Evolutionary conservation across 2,888 invertebrate genomes (phyloP), one percentile per base, ranked within the genome.

Genomic region (Hypselothyrea guttata): DNA sequence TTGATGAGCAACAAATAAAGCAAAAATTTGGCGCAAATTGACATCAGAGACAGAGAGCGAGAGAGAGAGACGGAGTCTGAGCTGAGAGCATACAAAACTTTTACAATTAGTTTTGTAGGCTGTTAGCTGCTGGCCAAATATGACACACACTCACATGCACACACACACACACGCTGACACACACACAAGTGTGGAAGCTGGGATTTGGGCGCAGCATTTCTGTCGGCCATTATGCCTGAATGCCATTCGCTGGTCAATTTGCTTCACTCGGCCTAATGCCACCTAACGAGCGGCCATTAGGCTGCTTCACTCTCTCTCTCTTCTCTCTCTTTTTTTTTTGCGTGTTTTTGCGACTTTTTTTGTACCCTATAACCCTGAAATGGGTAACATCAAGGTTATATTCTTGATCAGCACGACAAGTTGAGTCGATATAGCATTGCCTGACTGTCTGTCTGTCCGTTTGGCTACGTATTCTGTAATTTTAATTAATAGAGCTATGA

Each of bases 271-370:
- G 52, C 37, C 54, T 64, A 65, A 68, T 72, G 60, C 67, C 69
- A 58, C 30, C 68, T 79, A 75, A 79, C 71, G 75, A 79, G 70
- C 65, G 55, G 61, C 68, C 75, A 79, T 79, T 78, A 75, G 56
- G 59, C n/a, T 16, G 37, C 38, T 11, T 38, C 38, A 18, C n/a
- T 18, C 18, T 38, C n/a, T 28, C 12, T 7, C 13, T 0, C 30
- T 13, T 8, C 7, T 9, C 11, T 27, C 22, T 11, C 5, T 11
- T 9, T n/a, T 13, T 8, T 34, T 52, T 11, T 1, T 5, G 18
- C 11, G 2, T 18, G 42, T 31, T 41, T 31, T 22, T 16, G 28
- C 28, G 30, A 5, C 13, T 44, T 13, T 4, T 28, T n/a, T n/a
- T n/a, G n/a, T n/a, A n/a, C n/a, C n/a, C n/a, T n/a, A n/a, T n/a